A percentile compares a stretch with the other conserved stretches of the same genome.
Conservation (phyloP, 2,113 vertebrate genomes). For the Typhlomys cinereus region DNA sequence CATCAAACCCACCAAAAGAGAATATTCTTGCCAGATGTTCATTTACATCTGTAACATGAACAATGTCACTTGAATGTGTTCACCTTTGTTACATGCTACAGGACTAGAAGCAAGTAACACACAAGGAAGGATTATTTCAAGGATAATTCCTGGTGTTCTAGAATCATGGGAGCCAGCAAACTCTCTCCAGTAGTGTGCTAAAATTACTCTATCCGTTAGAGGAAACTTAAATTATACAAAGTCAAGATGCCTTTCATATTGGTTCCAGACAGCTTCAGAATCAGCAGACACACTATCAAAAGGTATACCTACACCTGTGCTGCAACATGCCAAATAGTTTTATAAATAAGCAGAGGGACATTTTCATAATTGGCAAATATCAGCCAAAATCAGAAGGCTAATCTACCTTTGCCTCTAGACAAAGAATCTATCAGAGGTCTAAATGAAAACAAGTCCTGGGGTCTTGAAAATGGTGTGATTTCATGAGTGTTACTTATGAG, state of each 20-base stretch:
- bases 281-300: not conserved
- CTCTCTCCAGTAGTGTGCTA: not conserved
- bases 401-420: not conserved
- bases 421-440: not conserved
- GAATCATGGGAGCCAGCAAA: not conserved
- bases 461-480: not conserved
- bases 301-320: not conserved
- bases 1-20: not conserved
- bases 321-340: not conserved
- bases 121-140: not conserved
- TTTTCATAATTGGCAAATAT: not conserved
- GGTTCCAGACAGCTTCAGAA: not conserved
- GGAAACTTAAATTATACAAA: not conserved
- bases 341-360: not conserved
- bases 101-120: not conserved
- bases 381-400: not conserved
- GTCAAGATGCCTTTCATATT: not conserved
- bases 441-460: not conserved
- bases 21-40: not conserved
- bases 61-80: not conserved
- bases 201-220: constrained; percentile 17
- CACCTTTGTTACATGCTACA: not conserved
- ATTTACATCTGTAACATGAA: not conserved
- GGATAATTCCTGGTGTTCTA: not conserved
- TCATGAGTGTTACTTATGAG: not conserved